These are phyloP conservation scores for Drosophila simulans DNA, from an alignment of 1,140 invertebrate genomes.

Conservation along the genomic window DNA sequence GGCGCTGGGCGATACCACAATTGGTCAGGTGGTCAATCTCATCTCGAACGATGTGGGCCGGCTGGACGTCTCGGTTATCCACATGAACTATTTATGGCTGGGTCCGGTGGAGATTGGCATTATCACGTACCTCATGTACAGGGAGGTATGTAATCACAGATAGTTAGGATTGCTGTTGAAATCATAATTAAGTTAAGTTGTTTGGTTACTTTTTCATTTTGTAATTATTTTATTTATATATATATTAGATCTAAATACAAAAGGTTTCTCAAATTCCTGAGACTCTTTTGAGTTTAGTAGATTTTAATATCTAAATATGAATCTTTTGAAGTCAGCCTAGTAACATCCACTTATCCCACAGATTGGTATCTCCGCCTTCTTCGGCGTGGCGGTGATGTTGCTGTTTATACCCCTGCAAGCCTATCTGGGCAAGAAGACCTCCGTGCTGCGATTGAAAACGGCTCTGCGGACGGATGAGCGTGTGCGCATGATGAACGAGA, in stretches of 20 bases:
- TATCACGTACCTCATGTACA: conserved; percentile 91
- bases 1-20: conserved; percentile 90
- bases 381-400: conserved; percentile 91
- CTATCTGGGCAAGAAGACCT: conserved; percentile 89
- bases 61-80: conserved; percentile 89
- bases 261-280: too few relatives aligned
- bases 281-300: too few relatives aligned
- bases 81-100: conserved; percentile 92
- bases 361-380: conserved; percentile 90
- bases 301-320: too few relatives aligned
- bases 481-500: conserved; percentile 95
- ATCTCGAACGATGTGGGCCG: conserved; percentile 94
- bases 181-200: too few relatives aligned
- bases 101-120: conserved; percentile 92
- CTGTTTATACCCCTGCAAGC: conserved; percentile 94
- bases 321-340: not conserved
- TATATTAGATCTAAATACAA: too few relatives aligned
- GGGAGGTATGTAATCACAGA: conserved; percentile 78
- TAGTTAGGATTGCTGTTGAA: not conserved
- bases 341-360: conserved; percentile 45
- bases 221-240: too few relatives aligned
- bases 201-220: too few relatives aligned
- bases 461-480: conserved; percentile 92
- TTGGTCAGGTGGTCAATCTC: conserved; percentile 96
- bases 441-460: conserved; percentile 88